Conservation (phyloP, 2,797 vertebrate genomes). For the Enteromius treurensis region DNA sequence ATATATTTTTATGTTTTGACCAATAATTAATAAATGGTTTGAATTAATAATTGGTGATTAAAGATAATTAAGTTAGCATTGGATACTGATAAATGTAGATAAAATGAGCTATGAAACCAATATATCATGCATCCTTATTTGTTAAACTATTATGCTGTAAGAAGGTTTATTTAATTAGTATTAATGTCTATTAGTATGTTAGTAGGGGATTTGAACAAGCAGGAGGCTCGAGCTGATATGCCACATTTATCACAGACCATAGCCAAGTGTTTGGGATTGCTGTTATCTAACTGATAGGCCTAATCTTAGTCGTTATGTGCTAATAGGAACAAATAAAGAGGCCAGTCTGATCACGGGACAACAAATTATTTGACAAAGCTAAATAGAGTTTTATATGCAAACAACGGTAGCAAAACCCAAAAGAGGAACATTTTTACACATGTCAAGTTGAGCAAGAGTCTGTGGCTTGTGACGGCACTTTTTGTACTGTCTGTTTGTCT, state of each 20-base stretch:
- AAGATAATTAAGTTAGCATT: neutral
- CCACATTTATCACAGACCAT: conserved; percentile 18
- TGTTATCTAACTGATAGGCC: conserved; percentile 50
- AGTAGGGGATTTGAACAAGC: neutral
- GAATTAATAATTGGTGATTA: neutral
- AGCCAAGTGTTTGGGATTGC: conserved; percentile 29
- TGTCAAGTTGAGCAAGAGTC: neutral
- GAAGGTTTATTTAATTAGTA: neutral
- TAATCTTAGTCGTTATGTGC: conserved; percentile 52
- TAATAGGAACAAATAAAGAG: conserved; percentile 31
- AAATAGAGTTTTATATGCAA: neutral
- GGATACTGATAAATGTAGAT: neutral
- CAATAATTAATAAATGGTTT: neutral
- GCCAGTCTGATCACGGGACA: neutral
- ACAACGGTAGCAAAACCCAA: neutral
- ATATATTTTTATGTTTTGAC: neutral
- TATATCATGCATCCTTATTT: neutral
- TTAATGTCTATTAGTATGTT: conserved; percentile 6
- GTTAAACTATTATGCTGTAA: neutral
- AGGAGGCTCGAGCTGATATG: conserved; percentile 17
- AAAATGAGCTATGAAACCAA: neutral
- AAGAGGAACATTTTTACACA: neutral
- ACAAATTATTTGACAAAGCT: conserved; percentile 19
- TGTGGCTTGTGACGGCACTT: neutral
- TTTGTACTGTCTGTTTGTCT: conserved; percentile 26